Conservation (phyloP, 2,797 vertebrate species). For the Pteronotus mesoamericanus region DNA sequence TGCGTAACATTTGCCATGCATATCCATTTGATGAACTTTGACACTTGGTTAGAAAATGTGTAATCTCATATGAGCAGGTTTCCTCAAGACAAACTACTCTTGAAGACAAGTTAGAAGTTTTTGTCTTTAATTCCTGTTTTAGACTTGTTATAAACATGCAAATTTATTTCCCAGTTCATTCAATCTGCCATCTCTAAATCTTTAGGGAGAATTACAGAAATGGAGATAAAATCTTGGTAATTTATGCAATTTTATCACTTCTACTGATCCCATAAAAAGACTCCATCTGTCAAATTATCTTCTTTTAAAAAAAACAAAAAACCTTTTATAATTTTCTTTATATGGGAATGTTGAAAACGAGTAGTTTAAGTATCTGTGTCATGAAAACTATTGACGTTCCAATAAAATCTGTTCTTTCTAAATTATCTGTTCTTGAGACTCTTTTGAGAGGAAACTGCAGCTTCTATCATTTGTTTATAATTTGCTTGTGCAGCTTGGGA, state of each 20-base stretch:
- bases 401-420: constrained; percentile 75
- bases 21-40: neutral
- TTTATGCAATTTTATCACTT: constrained; percentile 79
- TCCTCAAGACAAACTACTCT: constrained; percentile 38
- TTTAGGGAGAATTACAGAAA: constrained; percentile 73
- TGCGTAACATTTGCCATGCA: neutral
- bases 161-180: constrained; percentile 75
- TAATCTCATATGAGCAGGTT: neutral
- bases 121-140: constrained; percentile 70
- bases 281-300: constrained; percentile 79
- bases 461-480: constrained; percentile 69
- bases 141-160: constrained; percentile 74
- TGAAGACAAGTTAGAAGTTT: constrained; percentile 32
- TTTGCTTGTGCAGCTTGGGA: constrained; percentile 43
- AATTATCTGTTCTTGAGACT: constrained; percentile 69
- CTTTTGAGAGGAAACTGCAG: constrained; percentile 64
- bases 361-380: constrained; percentile 74
- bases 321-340: constrained; percentile 74
- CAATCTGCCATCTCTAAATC: constrained; percentile 75
- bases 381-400: constrained; percentile 74
- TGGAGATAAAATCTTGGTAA: constrained; percentile 76
- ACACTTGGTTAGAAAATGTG: neutral
- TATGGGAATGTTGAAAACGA: constrained; percentile 64
- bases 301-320: constrained; percentile 52
- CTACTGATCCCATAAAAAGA: constrained; percentile 75